Base-by-base conservation (phyloP, 2,113 vertebrate genomes). In the Haliaeetus leucogaster region DNA sequence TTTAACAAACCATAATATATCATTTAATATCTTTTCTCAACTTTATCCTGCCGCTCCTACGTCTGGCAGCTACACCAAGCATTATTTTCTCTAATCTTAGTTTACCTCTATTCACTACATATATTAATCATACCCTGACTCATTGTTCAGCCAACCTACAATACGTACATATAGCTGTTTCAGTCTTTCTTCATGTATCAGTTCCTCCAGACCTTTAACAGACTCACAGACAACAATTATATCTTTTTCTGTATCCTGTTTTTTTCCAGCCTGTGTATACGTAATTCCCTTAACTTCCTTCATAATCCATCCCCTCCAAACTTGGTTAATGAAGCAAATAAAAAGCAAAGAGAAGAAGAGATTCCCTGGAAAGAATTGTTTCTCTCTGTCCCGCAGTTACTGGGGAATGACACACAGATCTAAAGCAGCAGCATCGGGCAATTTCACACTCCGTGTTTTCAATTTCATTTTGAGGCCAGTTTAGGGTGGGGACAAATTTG, bases 401-500 rank as follows among this genome's bases (percentile, higher is more conserved):
- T 52, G 52, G 50, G 71, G 90, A 96, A 97, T 66, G 71, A 93
- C 42, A 94, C 3, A 1, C 3, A 0, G 86, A 93, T 97, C 82
- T 95, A 91, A 95, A 91, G 82, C 45, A 56, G 94, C 63, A 78
- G 86, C 82, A 91, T 67, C 0, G 23, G 94, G 90, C 96, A 96
- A 96, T 97, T 97, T 97, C 97, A 97, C 95, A 97, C 93, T 90
- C 90, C 0, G 0, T 63, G 67, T 96, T 96, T 93, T 73, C 92
- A 96, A 91, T 96, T 97, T 97, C 79, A 86, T 96, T 97, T 96
- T 95, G 86, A 97, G 82, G 92, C 83, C 91, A 91, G 90, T 95
- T 95, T 96, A 95, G 95, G 74, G 89, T 73, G 96, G 83, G 93
- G 78, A 97, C 89, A 97, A 95, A 95, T 97, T 88, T 96, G 95